Percentiles rank a stretch among this genome's conserved stretches.
Conservation (phyloP, 2,797 vertebrate species). For the Gymnothorax reevesii region DNA sequence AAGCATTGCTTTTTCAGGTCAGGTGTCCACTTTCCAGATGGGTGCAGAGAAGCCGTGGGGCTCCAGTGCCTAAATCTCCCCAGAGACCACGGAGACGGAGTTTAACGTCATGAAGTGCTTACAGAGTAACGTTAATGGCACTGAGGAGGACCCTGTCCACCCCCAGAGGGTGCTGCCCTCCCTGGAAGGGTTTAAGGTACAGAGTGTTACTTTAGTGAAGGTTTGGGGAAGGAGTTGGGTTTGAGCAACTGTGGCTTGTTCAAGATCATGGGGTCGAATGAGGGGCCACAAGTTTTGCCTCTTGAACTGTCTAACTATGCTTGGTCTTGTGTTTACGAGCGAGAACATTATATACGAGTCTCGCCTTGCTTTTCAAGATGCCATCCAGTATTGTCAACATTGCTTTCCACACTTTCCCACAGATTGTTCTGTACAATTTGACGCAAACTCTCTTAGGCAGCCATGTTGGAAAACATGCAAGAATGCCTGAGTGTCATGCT, state of each 20-base stretch:
- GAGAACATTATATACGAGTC: too few relatives aligned
- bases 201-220: constrained; percentile 16
- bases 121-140: constrained; percentile 77
- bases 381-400: too few relatives aligned
- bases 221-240: neutral
- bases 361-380: too few relatives aligned
- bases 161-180: constrained; percentile 68
- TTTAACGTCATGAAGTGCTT: constrained; percentile 78
- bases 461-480: too few relatives aligned
- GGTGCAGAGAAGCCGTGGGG: constrained; percentile 64
- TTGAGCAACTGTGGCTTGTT: neutral
- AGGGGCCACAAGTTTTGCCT: too few relatives aligned
- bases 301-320: too few relatives aligned
- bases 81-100: constrained; percentile 75
- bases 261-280: too few relatives aligned
- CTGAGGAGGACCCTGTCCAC: constrained; percentile 63
- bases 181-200: constrained; percentile 71
- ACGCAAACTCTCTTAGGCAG: too few relatives aligned
- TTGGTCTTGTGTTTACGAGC: too few relatives aligned
- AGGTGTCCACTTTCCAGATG: constrained; percentile 78
- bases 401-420: too few relatives aligned
- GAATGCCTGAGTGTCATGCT: too few relatives aligned
- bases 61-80: constrained; percentile 72
- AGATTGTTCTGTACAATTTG: too few relatives aligned
- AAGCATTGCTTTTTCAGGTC: constrained; percentile 57